Evolutionary conservation across 2,888 invertebrate genomes (phyloP).

Genomic region (Homarus gammarus): DNA sequence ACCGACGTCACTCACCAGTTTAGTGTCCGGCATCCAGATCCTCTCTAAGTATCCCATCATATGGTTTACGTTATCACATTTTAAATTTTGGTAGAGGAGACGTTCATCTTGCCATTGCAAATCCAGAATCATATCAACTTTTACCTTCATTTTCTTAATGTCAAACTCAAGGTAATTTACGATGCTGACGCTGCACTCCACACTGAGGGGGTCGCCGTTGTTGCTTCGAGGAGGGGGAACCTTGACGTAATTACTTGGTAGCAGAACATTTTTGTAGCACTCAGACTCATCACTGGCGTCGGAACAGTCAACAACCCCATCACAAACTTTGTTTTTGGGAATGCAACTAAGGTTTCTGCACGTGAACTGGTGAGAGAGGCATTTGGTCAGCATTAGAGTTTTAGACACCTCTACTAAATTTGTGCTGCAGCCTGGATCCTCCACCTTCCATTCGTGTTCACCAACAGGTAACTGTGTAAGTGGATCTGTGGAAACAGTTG

Average conservation of each 20-base stretch:
- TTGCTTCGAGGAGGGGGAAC: not conserved
- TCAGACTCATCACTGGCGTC: conserved; percentile 10
- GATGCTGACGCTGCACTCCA: not conserved
- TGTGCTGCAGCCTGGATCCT: not conserved
- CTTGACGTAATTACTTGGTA: not conserved
- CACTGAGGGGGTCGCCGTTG: not conserved
- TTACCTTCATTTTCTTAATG: not conserved
- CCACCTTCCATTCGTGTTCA: not conserved
- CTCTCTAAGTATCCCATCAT: not conserved
- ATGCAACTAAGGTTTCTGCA: conserved; percentile 24
- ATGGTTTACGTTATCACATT: not conserved
- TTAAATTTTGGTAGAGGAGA: not conserved
- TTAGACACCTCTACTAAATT: not conserved
- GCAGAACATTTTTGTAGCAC: not conserved
- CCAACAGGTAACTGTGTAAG: not conserved
- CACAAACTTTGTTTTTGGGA: not conserved
- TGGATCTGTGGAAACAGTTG: not conserved
- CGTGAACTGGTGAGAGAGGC: conserved; percentile 7
- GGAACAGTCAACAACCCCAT: conserved; percentile 1
- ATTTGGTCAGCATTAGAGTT: not conserved
- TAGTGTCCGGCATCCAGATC: not conserved
- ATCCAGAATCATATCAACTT: not conserved
- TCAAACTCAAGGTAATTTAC: conserved; percentile 2
- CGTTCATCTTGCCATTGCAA: conserved; percentile 1
- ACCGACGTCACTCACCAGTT: not conserved